These are phyloP conservation scores for Augochlorella aurata DNA, from an alignment of 2,888 invertebrate species.

Conservation along the genomic window DNA sequence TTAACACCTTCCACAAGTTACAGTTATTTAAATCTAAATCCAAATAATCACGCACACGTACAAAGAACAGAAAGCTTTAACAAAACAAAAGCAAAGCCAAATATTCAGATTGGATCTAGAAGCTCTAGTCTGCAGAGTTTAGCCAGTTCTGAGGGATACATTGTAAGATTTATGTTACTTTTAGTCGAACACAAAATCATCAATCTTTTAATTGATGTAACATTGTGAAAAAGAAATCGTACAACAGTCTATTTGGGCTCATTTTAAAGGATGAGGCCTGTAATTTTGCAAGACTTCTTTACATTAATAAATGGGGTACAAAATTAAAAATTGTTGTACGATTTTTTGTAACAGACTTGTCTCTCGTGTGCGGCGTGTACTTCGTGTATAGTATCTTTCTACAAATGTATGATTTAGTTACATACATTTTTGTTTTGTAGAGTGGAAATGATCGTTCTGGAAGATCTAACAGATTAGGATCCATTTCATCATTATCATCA, in stretches of 20 bases:
- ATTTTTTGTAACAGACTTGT: not conserved
- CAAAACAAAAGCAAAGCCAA: slow-evolving; percentile 68
- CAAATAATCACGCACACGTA: slow-evolving; percentile 65
- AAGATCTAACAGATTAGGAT: slow-evolving; percentile 84
- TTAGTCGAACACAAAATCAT: not conserved
- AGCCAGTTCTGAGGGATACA: slow-evolving; percentile 90
- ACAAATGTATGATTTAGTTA: slow-evolving; percentile 3
- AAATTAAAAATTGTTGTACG: not conserved
- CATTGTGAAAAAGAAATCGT: not conserved
- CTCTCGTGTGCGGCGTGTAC: not conserved
- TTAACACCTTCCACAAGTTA: slow-evolving; percentile 82
- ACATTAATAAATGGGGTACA: not conserved
- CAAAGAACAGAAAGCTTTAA: slow-evolving; percentile 77
- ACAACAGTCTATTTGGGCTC: not conserved
- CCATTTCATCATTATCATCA: slow-evolving; percentile 82
- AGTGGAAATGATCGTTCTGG: slow-evolving; percentile 90
- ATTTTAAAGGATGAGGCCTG: not conserved
- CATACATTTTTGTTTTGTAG: slow-evolving; percentile 80
- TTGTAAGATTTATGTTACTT: slow-evolving; percentile 85
- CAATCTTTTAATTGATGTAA: not conserved
- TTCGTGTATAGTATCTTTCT: not conserved
- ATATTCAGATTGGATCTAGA: slow-evolving; percentile 74
- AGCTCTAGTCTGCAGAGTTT: slow-evolving; percentile 80
- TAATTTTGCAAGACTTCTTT: not conserved
- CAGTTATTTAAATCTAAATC: slow-evolving; percentile 70